These are phyloP conservation scores for Sebastolobus alascanus DNA, from an alignment of 2,797 vertebrate species.

Conservation along the genomic window DNA sequence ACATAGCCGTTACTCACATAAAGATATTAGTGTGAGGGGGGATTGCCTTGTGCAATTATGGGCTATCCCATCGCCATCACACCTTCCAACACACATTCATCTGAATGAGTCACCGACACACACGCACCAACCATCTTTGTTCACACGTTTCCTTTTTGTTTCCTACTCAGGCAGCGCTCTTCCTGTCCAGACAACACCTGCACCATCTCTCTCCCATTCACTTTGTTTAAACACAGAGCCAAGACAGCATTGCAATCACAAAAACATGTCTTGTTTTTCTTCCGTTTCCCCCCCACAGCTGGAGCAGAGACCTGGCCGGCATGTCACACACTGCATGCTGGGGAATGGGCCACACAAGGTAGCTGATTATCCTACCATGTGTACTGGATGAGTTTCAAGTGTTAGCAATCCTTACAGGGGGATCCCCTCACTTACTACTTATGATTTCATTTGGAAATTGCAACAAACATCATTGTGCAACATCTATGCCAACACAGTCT, in stretches of 20 bases:
- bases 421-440: constrained; percentile 2
- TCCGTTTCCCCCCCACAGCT: constrained; percentile 25
- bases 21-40: not conserved
- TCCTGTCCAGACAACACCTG: constrained; percentile 79
- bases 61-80: constrained; percentile 35
- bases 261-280: constrained; percentile 63
- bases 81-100: constrained; percentile 53
- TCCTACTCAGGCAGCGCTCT: constrained; percentile 61
- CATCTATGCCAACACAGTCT: not conserved
- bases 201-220: constrained; percentile 39
- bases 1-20: not conserved
- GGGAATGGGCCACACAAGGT: constrained; percentile 33
- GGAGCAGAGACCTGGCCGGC: constrained; percentile 18
- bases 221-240: constrained; percentile 23
- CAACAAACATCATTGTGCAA: constrained; percentile 1
- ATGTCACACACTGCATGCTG: not conserved
- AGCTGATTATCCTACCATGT: constrained; percentile 50
- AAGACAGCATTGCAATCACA: constrained; percentile 21
- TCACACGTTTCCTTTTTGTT: constrained; percentile 67
- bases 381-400: constrained; percentile 36
- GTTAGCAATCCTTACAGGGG: constrained; percentile 4
- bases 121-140: constrained; percentile 56
- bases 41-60: constrained; percentile 54
- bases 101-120: constrained; percentile 68
- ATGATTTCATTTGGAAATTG: not conserved